Evolutionary conservation across 2,797 vertebrate genomes (phyloP), one percentile per base, ranked within the genome.

Genomic region (Philypnodon macrostomus): DNA sequence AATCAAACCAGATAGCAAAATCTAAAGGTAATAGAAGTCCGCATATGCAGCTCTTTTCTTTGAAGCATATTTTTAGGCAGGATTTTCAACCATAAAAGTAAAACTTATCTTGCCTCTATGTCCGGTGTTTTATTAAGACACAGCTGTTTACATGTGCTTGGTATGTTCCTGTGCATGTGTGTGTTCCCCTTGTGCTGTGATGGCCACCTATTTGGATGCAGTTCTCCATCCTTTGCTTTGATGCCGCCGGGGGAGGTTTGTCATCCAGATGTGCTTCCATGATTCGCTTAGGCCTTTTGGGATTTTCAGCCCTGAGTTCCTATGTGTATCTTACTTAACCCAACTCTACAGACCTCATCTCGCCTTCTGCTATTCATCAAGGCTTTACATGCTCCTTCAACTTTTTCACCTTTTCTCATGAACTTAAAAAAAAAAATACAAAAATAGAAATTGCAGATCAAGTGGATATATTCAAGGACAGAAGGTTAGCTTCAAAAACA

Each of bases 241-340:
- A 81, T 65, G 73, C 51, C 1, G 73, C 51, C 1, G 24, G 18
- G 53, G 26, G 33, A 49, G 44, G 65, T 70, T 73, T 75, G 73
- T 73, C 69, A 52, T 67, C 78, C 83, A 85, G 79, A 84, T 84
- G 83, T 83, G 67, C 58, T 13, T 0, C 61, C 58, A 58, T 34
- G 77, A 70, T 82, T 79, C 75, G 79, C 15, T 57, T 73, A 66
- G 73, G 79, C 76, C n/a, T n/a, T 44, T 49, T 3, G 33, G 11
- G 34, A 74, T 75, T 75, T 68, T 73, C 35, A 13, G 45, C 52
- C 8, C 47, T 58, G 54, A 82, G 45, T 52, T 48, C 23, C 49
- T 64, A 30, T 51, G 61, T 47, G 29, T 32, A n/a, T 47, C 18
- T 33, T 33, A 32, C n/a, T 23, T n/a, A 30, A 13, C 32, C 44